These are phyloP conservation scores for Pocillopora verrucosa DNA, from an alignment of 64 coral and sea anemone genomes.

Conservation along the genomic window DNA sequence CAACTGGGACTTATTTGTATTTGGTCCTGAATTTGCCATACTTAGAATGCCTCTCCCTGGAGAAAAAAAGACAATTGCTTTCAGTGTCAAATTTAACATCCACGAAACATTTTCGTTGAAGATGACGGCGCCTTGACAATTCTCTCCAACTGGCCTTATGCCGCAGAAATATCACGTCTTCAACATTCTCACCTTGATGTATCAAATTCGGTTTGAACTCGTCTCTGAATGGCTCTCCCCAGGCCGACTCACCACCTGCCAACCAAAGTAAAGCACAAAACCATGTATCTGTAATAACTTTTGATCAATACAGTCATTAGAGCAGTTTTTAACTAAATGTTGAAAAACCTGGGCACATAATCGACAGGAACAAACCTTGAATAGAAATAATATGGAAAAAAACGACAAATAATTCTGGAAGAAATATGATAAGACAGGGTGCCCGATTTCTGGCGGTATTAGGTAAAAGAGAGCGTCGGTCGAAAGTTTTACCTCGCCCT, in stretches of 20 bases:
- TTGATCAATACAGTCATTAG: no score
- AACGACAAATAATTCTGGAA: background rate
- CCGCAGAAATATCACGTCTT: background rate
- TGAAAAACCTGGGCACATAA: no score
- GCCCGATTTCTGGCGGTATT: background rate
- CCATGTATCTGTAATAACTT: background rate
- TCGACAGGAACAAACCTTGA: no score
- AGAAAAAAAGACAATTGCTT: background rate
- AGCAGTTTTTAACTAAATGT: no score
- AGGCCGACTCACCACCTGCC: slow-evolving; percentile 79
- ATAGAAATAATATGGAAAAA: no score
- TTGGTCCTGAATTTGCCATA: slow-evolving; percentile 85
- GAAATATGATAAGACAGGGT: background rate
- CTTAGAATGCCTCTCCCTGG: slow-evolving; percentile 76
- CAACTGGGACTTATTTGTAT: slow-evolving; percentile 91
- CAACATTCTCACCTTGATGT: slow-evolving; percentile 61
- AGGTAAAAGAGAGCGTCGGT: background rate
- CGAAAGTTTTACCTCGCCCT: slow-evolving; percentile 39
- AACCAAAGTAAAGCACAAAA: background rate
- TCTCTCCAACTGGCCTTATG: no score
- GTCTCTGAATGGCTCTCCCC: slow-evolving; percentile 75
- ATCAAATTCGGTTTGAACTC: slow-evolving; percentile 81
- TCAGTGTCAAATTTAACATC: background rate
- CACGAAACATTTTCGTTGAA: background rate
- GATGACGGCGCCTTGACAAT: no score